phyloP scores from a whole-genome alignment of 2,113 vertebrate species.

The Willisornis vidua region DNA sequence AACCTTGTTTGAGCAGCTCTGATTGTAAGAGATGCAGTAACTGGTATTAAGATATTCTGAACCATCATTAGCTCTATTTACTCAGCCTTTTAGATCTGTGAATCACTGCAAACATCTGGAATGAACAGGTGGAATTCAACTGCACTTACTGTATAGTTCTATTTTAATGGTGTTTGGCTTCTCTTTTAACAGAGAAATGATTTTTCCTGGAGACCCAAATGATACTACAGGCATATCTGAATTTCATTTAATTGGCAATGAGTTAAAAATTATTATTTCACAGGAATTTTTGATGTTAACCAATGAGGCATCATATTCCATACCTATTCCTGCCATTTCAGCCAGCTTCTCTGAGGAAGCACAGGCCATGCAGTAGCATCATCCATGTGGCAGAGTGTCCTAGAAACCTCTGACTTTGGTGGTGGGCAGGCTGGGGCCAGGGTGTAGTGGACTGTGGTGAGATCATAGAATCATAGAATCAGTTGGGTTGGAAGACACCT shows the following conservation, averaged over 20 bases:
- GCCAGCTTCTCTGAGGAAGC: neutral
- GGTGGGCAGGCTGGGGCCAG: neutral
- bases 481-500: too few relatives aligned
- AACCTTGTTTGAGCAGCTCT: slow-evolving; percentile 3
- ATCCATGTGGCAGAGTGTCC: neutral
- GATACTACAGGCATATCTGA: slow-evolving; percentile 14
- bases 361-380: neutral
- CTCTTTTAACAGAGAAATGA: slow-evolving; percentile 29
- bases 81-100: slow-evolving; percentile 58
- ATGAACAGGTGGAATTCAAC: slow-evolving; percentile 62
- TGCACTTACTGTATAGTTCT: neutral
- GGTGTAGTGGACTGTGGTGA: neutral
- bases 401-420: neutral
- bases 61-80: slow-evolving; percentile 57
- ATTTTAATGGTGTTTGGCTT: slow-evolving; percentile 55
- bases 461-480: too few relatives aligned
- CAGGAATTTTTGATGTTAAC: slow-evolving; percentile 44
- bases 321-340: neutral
- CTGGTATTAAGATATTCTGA: slow-evolving; percentile 44
- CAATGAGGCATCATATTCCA: slow-evolving; percentile 3
- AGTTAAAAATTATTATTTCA: slow-evolving; percentile 35
- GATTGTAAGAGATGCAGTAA: neutral
- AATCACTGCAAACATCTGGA: slow-evolving; percentile 69
- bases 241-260: slow-evolving; percentile 42
- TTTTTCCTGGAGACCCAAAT: slow-evolving; percentile 29